Percentiles rank a stretch among this genome's conserved stretches.
Evolutionary conservation across 2,888 invertebrate genomes (phyloP).

Genomic region (Yponomeuta sedellus): DNA sequence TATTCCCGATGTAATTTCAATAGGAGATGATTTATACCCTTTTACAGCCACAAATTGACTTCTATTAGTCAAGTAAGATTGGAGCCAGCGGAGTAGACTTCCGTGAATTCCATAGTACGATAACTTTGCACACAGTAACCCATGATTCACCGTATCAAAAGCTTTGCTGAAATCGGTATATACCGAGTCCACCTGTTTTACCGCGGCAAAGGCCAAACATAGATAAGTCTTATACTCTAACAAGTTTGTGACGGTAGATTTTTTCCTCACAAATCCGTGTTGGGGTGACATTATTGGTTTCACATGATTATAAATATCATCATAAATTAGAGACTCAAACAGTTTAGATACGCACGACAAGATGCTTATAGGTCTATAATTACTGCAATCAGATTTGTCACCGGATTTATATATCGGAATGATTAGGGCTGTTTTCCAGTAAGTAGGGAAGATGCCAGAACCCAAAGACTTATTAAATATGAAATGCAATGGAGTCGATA

Average conservation of each 20-base stretch:
- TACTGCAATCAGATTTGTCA: slow-evolving; percentile 14
- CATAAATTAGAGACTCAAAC: background rate
- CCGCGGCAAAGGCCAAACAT: background rate
- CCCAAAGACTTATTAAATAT: slow-evolving; percentile 20
- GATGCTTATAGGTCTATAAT: slow-evolving; percentile 23
- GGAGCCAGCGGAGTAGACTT: slow-evolving; percentile 3
- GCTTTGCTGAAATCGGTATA: slow-evolving; percentile 5
- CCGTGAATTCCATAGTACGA: slow-evolving; percentile 8
- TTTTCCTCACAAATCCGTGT: slow-evolving; percentile 1
- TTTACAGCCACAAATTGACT: slow-evolving; percentile 8
- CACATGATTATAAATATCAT: background rate
- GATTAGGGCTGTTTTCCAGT: slow-evolving; percentile 21
- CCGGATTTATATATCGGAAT: slow-evolving; percentile 21
- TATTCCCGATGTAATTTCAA: background rate
- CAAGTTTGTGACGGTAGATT: slow-evolving; percentile 4
- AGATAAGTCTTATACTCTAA: background rate
- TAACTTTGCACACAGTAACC: background rate
- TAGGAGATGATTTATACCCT: background rate
- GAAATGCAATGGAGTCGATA: background rate
- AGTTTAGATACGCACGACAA: slow-evolving; percentile 18
- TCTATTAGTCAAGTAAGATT: slow-evolving; percentile 2
- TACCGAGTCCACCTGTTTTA: background rate
- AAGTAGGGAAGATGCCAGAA: slow-evolving; percentile 18
- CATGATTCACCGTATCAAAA: background rate
- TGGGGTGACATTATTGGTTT: background rate